These are phyloP conservation scores for Pseudobourletiella spinata DNA, from an alignment of 1,140 invertebrate species.

Conservation along the genomic window DNA sequence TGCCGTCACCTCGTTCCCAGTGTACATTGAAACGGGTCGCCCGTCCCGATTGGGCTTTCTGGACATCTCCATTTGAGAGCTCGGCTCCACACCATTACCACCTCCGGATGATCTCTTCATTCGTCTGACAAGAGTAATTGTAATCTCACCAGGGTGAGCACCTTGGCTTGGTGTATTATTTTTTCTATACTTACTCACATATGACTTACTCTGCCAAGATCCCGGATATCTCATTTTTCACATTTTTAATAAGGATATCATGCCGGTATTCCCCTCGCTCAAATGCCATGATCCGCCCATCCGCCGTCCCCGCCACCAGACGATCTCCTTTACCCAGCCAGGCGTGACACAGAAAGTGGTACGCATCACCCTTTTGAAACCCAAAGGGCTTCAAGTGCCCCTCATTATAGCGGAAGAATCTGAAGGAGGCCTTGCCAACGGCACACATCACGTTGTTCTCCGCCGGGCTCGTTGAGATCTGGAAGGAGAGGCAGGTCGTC, in stretches of 20 bases:
- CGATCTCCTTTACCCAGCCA: slow-evolving; percentile 62
- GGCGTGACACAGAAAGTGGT: slow-evolving; percentile 56
- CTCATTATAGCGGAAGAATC: slow-evolving; percentile 68
- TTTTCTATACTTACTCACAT: too few species aligned
- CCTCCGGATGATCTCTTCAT: too few species aligned
- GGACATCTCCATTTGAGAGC: too few species aligned
- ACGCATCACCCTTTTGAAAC: slow-evolving; percentile 67
- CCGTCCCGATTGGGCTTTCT: not conserved
- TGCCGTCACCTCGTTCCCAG: slow-evolving; percentile 5
- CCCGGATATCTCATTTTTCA: slow-evolving; percentile 33
- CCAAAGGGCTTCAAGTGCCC: slow-evolving; percentile 70
- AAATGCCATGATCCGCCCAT: slow-evolving; percentile 61
- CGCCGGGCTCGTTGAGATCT: slow-evolving; percentile 63
- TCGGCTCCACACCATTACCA: too few species aligned
- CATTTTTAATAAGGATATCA: slow-evolving; percentile 47
- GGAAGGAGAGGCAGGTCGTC: not conserved
- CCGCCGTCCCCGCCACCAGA: slow-evolving; percentile 62
- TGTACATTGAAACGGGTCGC: not conserved
- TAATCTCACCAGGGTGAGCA: too few species aligned
- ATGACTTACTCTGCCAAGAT: slow-evolving; percentile 6
- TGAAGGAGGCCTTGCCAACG: slow-evolving; percentile 61
- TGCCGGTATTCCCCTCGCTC: slow-evolving; percentile 67
- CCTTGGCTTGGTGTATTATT: too few species aligned
- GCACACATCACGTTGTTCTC: slow-evolving; percentile 65
- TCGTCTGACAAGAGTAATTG: too few species aligned